Base-by-base conservation (phyloP, 2,113 vertebrate genomes). In the Eretmochelys imbricata region DNA sequence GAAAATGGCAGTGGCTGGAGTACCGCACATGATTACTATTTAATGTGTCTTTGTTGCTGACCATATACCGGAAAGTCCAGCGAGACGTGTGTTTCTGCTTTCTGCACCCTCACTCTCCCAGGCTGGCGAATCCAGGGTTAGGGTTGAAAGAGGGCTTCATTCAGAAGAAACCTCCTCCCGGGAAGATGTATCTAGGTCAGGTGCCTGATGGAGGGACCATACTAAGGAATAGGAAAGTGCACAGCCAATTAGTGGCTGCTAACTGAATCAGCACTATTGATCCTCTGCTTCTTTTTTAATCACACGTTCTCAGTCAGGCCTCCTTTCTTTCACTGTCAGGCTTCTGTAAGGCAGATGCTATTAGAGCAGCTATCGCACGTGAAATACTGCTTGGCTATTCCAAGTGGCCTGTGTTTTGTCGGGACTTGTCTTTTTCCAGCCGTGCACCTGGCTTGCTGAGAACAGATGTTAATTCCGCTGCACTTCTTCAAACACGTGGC, bases 321-420 rank as follows among this genome's bases (percentile, higher is more conserved):
- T 65, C 17, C 55, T n/a, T n/a, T 24, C 24, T 46, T 31, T 88
- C 8, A 4, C 91, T 84, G 94, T 83, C 89, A 94, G 92, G 82
- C 12, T 80, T 50, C 48, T 90, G 80, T 1, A 0, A 38, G 65
- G 54, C 14, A 85, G 69, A 84, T 96, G 93, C 84, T 91, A 94
- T 87, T 87, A 87, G 87, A 95, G 90, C 27, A 5, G 91, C 85
- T 2, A 1, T 9, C 82, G 87, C 95, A 88, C 92, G 16, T 46
- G 48, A 75, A 92, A 80, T 8, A 55, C 84, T 17, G 91, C 86
- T 91, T 87, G 91, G 93, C 93, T 97, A 94, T 85, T 89, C 86
- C 48, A 48, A 42, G 1, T 5, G 50, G 13, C 14, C 84, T 50
- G 46, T 51, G 49, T 2, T 9, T 53, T 27, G 69, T 55, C 35